Conservation (phyloP, 2,113 vertebrate genomes). For the Stictonetta naevosa region DNA sequence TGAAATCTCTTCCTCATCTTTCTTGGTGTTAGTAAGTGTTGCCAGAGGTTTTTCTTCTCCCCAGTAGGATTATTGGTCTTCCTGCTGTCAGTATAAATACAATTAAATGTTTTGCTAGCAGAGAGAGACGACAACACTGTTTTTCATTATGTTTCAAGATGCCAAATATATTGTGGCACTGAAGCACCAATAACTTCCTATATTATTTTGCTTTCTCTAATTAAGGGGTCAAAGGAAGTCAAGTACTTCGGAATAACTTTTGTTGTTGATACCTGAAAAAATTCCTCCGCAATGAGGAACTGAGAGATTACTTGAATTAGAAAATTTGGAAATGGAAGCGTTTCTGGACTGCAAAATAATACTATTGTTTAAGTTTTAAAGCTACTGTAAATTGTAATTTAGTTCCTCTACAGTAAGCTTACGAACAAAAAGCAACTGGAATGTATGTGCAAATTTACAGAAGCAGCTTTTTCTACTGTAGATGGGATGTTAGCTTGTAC, state of each 20-base stretch:
- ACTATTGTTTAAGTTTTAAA: background rate
- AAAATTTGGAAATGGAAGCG: background rate
- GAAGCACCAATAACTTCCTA: background rate
- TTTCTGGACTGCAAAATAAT: background rate
- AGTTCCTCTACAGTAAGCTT: background rate
- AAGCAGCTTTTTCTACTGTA: background rate
- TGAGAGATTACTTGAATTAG: background rate
- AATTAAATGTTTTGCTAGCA: background rate
- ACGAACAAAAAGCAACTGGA: background rate
- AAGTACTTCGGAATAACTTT: background rate
- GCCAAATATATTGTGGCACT: background rate
- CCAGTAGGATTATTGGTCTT: background rate
- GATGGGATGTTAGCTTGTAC: background rate
- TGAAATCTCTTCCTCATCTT: background rate
- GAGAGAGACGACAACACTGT: background rate
- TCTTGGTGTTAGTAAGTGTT: background rate
- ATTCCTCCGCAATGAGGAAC: background rate
- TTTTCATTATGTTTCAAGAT: background rate
- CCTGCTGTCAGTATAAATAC: background rate
- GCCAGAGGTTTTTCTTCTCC: background rate
- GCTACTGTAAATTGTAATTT: background rate
- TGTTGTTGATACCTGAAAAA: background rate
- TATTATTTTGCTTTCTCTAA: background rate
- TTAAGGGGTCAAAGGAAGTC: background rate
- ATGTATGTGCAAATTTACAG: background rate